Evolutionary conservation across 2,797 vertebrate species (phyloP), one percentile per base, ranked within the genome.

Genomic region (Parotocinclus haroldoi): DNA sequence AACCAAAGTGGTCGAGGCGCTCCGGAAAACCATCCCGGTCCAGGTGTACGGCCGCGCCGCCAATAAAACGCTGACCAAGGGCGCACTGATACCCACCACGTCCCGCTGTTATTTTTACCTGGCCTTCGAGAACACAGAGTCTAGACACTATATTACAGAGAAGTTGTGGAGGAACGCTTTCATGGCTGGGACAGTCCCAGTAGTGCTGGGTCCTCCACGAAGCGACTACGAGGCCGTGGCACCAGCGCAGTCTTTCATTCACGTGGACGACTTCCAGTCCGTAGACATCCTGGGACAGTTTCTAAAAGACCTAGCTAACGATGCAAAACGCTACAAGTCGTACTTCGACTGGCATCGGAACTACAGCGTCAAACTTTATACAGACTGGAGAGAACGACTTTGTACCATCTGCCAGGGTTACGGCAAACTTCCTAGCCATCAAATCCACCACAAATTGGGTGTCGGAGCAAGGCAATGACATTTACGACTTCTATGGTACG

Each of bases 121-220:
- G 60, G 90, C 96, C 19, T 94, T 98, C 0, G 96, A 99, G 82
- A 99, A 99, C 80, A 86, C 93, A 0, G 16, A 86, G 36, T 77
- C 90, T 75, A 89, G 60, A 1, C 94, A 98, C 78, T 99, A 99
- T 51, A 93, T 99, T 80, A 97, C 96, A 0, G 96, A 99, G 78
- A 99, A 98, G 80, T 85, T 99, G 42, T 99, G 96, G 96, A 79
- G 81, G 49, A 99, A 98, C 0, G 84, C 93, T 0, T 90, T 93
- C 76, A 54, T 78, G 10, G 89, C 91, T 0, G 90, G 93, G 0
- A 59, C 92, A 0, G 91, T 98, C 44, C 96, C 96, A 0, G 83
- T 99, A 1, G 96, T 94, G 14, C 73, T 98, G 39, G 96, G 96
- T 0, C 89, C 96, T 0, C 76, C 92, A 0, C 40, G 89, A 1